These are phyloP conservation scores for Ostrea edulis DNA, from an alignment of 1,140 invertebrate species.

Conservation along the genomic window DNA sequence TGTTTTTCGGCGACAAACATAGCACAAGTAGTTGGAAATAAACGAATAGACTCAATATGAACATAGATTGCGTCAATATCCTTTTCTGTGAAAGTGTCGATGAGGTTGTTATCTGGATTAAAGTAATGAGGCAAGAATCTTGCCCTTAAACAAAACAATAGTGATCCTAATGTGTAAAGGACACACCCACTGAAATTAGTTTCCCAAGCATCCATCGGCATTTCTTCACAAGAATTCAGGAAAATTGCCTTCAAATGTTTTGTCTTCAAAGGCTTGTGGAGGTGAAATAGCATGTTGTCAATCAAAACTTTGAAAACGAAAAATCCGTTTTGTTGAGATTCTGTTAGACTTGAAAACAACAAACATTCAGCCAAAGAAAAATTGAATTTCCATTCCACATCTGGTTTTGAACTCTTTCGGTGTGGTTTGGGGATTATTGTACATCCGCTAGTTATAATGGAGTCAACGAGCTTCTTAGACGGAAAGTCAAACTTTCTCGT, in stretches of 20 bases:
- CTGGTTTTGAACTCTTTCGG: neutral
- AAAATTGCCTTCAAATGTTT: slow-evolving; percentile 48
- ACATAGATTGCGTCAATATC: slow-evolving; percentile 5
- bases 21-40: slow-evolving; percentile 41
- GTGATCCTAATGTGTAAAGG: slow-evolving; percentile 30
- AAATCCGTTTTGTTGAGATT: slow-evolving; percentile 45
- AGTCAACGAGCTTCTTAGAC: neutral
- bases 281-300: slow-evolving; percentile 36
- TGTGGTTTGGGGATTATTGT: slow-evolving; percentile 37
- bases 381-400: slow-evolving; percentile 50
- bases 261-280: neutral
- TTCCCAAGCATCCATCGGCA: slow-evolving; percentile 16
- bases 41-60: slow-evolving; percentile 24
- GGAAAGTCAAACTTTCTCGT: neutral
- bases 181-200: slow-evolving; percentile 35
- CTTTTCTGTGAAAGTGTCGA: neutral
- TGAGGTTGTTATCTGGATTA: slow-evolving; percentile 49
- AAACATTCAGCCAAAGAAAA: slow-evolving; percentile 42
- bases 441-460: neutral
- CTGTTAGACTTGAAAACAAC: slow-evolving; percentile 35
- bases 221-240: slow-evolving; percentile 40
- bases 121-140: slow-evolving; percentile 51
- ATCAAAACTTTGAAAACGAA: slow-evolving; percentile 49
- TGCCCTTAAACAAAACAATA: slow-evolving; percentile 23
- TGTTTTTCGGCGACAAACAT: slow-evolving; percentile 40